Base-by-base conservation (phyloP, 2,113 vertebrate species). In the Hystrix cristata region DNA sequence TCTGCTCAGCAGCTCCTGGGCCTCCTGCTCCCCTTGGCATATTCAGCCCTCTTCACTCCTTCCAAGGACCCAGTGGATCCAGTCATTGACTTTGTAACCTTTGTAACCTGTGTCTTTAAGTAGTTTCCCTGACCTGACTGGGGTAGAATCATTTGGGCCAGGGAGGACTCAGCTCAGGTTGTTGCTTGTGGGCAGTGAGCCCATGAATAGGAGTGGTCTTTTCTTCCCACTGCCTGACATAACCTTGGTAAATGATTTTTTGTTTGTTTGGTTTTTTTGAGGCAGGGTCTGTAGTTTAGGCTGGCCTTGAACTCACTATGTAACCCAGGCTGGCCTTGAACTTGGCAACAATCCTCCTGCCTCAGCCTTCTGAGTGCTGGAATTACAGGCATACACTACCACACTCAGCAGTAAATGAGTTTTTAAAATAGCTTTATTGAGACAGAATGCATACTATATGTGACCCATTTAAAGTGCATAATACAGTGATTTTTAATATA, bases 401-500 rank as follows among this genome's bases (percentile, higher is more conserved):
- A 38, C 38, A 31, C 67, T 53, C 14, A 84, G 27, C 60, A 29
- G 78, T 79, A 92, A 95, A 74, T 72, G 62, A 78, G 10, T 91
- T 76, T 80, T 71, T 59, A 62, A 55, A 89, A 71, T 31, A 71
- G 31, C n/a, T 94, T 69, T 94, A 64, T 34, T 67, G 71, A 67
- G 57, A 27, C 46, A 53, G 57, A 91, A 65, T 57, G 91, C 48
- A 76, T 67, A 23, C 46, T 5, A 2, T 55, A 5, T 11, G 16
- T 81, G 87, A 84, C 57, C n/a, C 46, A 82, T 72, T 87, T 83
- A 90, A 95, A 88, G 8, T 60, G 9, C 57, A 69, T 21, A 69
- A 27, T 88, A 85, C 21, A 46, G 16, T 95, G 91, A 51, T 59
- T 31, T 92, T 93, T 91, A 71, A 21, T 80, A 18, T 94, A 53